Conservation (phyloP, 2,113 vertebrate species). For the Nipponia nippon region DNA sequence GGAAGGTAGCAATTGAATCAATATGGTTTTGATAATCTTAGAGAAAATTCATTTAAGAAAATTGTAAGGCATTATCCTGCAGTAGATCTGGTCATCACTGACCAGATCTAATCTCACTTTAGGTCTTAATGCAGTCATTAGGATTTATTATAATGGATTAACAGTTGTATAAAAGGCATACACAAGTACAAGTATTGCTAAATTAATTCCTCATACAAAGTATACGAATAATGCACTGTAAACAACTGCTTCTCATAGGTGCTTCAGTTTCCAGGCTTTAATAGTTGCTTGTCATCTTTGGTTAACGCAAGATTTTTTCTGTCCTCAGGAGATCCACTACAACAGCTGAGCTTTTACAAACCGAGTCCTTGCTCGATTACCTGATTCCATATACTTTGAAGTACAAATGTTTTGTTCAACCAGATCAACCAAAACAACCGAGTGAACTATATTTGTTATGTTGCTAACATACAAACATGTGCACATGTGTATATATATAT, state of each 20-base stretch:
- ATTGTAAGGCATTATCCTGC: slow-evolving; percentile 57
- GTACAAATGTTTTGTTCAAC: neutral
- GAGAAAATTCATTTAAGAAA: slow-evolving; percentile 62
- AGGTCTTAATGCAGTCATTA: slow-evolving; percentile 35
- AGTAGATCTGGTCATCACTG: neutral
- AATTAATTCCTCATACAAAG: slow-evolving; percentile 62
- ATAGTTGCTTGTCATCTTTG: slow-evolving; percentile 49
- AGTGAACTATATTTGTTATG: neutral
- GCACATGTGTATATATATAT: neutral
- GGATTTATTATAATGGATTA: neutral
- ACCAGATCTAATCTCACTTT: slow-evolving; percentile 9
- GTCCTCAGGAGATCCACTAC: neutral
- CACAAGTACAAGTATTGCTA: slow-evolving; percentile 62
- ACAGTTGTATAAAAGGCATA: slow-evolving; percentile 53
- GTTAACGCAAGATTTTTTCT: slow-evolving; percentile 28
- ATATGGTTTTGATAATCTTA: slow-evolving; percentile 1
- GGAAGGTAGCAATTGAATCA: slow-evolving; percentile 37
- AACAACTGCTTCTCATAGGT: slow-evolving; percentile 18
- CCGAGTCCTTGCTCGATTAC: neutral
- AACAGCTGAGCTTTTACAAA: neutral
- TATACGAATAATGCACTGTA: slow-evolving; percentile 43
- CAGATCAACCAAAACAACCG: neutral
- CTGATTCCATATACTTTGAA: neutral
- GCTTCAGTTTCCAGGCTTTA: slow-evolving; percentile 34
- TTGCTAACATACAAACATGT: neutral